phyloP scores from a whole-genome alignment of 2,113 vertebrate genomes.

The Sitta europaea region DNA sequence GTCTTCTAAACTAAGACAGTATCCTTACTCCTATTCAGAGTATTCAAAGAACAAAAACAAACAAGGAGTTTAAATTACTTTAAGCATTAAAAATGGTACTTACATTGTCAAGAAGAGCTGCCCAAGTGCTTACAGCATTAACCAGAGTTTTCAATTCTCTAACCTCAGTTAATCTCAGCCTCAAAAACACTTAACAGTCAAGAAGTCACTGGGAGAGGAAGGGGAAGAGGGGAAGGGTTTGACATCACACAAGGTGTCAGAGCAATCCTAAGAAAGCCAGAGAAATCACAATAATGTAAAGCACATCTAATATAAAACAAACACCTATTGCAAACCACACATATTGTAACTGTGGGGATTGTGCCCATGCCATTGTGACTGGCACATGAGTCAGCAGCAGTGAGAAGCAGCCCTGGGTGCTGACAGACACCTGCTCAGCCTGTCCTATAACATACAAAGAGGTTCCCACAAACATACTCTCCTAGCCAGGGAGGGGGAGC shows the following conservation, averaged over 20 bases:
- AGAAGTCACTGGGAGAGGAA: not conserved
- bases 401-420: not conserved
- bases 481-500: accelerated
- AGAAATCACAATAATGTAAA: not conserved
- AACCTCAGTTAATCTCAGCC: not conserved
- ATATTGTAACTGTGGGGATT: not conserved
- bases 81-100: not conserved
- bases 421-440: not conserved
- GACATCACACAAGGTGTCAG: not conserved
- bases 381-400: not conserved
- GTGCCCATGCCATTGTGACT: accelerated
- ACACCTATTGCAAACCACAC: not conserved
- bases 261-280: not conserved
- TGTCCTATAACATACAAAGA: not conserved
- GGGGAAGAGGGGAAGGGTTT: not conserved
- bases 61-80: not conserved
- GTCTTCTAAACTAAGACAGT: no score
- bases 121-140: not conserved
- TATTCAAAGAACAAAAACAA: not conserved
- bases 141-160: not conserved
- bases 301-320: not conserved
- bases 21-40: not conserved
- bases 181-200: not conserved
- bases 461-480: not conserved
- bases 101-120: not conserved